These are phyloP conservation scores for Actinemys pallida DNA, from an alignment of 2,113 vertebrate species.

Conservation along the genomic window DNA sequence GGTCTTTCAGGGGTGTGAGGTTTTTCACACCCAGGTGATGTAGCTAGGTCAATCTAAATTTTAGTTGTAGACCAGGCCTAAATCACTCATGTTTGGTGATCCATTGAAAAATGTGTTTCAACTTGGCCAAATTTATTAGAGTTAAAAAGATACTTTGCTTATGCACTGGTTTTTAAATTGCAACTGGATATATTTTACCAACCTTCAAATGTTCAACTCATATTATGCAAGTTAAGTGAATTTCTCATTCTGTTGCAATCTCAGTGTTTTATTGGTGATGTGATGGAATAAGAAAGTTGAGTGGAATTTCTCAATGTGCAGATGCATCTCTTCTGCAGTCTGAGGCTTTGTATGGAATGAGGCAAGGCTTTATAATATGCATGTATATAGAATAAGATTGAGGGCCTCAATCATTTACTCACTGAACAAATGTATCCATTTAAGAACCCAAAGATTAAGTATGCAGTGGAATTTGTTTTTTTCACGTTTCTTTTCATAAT, in stretches of 20 bases:
- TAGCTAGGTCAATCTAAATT: neutral
- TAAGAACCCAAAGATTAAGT: neutral
- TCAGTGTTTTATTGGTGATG: neutral
- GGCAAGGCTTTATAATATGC: neutral
- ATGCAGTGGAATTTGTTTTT: neutral
- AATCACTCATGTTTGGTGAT: neutral
- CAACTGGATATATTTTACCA: neutral
- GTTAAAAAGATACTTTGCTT: neutral
- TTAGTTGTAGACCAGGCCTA: too few relatives aligned
- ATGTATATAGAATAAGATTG: neutral
- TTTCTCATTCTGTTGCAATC: neutral
- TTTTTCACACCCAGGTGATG: neutral
- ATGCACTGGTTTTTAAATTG: neutral
- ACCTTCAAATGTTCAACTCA: neutral
- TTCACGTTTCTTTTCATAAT: neutral
- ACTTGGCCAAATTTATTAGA: neutral
- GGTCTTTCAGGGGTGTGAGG: neutral
- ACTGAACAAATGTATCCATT: neutral
- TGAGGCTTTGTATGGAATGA: constrained; percentile 22
- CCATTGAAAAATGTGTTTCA: neutral
- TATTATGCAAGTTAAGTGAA: neutral
- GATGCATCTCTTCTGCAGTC: constrained; percentile 56
- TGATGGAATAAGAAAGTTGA: neutral
- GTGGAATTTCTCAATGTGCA: constrained; percentile 44
- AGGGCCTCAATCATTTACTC: neutral